phyloP scores from a whole-genome alignment of 2,797 vertebrate species.

The Gallirallus australis region DNA sequence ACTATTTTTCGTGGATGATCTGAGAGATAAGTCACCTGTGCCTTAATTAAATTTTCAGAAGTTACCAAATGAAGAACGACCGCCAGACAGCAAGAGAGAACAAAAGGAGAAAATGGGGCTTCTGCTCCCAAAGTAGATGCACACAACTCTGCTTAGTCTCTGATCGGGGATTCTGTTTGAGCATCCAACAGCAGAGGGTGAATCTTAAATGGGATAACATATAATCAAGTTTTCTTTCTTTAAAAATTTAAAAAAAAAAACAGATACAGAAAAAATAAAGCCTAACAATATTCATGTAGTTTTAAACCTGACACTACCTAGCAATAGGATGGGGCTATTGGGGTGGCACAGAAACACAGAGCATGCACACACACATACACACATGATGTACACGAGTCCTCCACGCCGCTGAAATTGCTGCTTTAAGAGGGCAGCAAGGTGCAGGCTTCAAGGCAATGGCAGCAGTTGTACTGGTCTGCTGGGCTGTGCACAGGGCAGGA shows the following conservation, averaged over 20 bases:
- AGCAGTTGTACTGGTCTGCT: not conserved
- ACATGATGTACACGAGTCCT: not conserved
- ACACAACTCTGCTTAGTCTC: not conserved
- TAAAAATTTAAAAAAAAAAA: not conserved
- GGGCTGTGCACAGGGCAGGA: not conserved
- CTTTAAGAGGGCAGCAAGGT: not conserved
- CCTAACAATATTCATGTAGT: not conserved
- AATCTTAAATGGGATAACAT: not conserved
- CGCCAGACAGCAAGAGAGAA: not conserved
- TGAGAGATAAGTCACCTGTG: not conserved
- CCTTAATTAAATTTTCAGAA: conserved; percentile 43
- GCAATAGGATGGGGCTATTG: not conserved
- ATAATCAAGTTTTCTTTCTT: not conserved
- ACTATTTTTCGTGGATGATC: not conserved
- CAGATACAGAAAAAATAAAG: not conserved
- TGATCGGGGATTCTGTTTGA: not conserved
- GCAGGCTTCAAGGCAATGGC: not conserved
- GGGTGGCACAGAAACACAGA: not conserved
- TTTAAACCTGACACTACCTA: not conserved
- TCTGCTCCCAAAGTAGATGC: not conserved
- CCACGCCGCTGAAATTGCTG: not conserved
- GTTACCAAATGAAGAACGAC: not conserved
- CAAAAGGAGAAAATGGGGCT: not conserved
- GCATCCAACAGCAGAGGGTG: not conserved
- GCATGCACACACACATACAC: not conserved